Evolutionary conservation across 2,797 vertebrate species (phyloP).

Genomic region (Epinephelus coioides): DNA sequence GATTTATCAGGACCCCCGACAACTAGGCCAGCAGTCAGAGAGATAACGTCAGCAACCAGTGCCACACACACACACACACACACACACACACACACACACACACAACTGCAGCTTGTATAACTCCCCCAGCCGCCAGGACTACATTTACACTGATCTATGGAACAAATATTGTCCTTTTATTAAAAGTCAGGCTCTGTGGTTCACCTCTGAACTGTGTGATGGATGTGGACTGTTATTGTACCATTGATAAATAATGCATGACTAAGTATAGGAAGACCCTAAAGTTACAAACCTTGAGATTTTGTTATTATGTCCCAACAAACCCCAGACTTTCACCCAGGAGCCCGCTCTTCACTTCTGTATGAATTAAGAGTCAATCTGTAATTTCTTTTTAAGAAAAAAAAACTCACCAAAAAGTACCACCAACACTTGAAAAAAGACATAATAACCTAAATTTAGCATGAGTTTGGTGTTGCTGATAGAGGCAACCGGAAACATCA

Average conservation of each 20-base stretch:
- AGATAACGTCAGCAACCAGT: slow-evolving; percentile 38
- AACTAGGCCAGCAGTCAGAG: slow-evolving; percentile 52
- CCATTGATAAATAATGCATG: slow-evolving; percentile 1
- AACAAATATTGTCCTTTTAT: slow-evolving; percentile 24
- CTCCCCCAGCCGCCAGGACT: neutral
- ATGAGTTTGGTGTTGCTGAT: too few relatives aligned
- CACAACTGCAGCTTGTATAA: slow-evolving; percentile 9
- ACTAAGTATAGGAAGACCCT: neutral
- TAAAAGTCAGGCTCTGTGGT: neutral
- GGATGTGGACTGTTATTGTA: neutral
- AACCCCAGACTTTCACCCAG: too few relatives aligned
- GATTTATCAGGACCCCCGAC: slow-evolving; percentile 60
- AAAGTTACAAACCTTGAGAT: neutral
- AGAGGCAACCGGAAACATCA: too few relatives aligned
- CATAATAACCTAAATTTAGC: too few relatives aligned
- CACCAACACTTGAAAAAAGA: too few relatives aligned
- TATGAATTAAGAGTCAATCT: too few relatives aligned
- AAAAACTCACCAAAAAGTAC: too few relatives aligned
- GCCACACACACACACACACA: slow-evolving; percentile 24
- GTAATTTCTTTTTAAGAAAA: too few relatives aligned
- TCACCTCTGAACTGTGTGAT: slow-evolving; percentile 5
- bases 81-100: neutral
- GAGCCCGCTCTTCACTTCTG: too few relatives aligned
- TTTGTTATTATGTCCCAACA: too few relatives aligned
- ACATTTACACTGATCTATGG: neutral